Conservation (phyloP, 2,888 invertebrate genomes). For the Allolobophora icterica region DNA sequence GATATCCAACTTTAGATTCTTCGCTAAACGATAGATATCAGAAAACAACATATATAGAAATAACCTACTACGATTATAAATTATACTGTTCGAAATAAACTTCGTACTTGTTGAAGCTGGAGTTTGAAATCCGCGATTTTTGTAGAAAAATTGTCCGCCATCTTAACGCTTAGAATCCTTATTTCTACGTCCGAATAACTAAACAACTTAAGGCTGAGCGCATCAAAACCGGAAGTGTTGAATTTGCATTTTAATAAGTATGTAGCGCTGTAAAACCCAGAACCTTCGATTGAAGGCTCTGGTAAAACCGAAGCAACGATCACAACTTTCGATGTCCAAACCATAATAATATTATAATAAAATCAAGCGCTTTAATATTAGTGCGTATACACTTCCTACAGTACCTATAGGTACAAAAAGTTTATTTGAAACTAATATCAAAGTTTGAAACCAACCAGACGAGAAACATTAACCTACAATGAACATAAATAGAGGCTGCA, state of each 20-base stretch:
- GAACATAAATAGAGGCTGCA: too few relatives aligned
- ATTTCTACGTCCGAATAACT: neutral
- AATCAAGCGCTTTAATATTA: too few relatives aligned
- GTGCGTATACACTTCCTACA: too few relatives aligned
- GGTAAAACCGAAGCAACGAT: too few relatives aligned
- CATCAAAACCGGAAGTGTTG: neutral
- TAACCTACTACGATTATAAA: neutral
- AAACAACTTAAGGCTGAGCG: too few relatives aligned
- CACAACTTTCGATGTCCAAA: too few relatives aligned
- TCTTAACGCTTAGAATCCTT: neutral
- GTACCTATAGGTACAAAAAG: too few relatives aligned
- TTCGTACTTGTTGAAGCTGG: slow-evolving; percentile 33
- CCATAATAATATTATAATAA: too few relatives aligned
- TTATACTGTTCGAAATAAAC: neutral
- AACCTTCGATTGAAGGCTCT: too few relatives aligned
- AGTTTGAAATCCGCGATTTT: slow-evolving; percentile 29
- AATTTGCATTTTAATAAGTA: neutral
- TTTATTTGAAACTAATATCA: too few relatives aligned
- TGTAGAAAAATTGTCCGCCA: slow-evolving; percentile 33
- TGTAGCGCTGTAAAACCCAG: neutral
- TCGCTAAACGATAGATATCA: neutral
- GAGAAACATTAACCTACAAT: too few relatives aligned
- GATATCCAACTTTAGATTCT: neutral
- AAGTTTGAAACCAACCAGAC: too few relatives aligned
- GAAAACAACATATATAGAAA: neutral